Evolutionary conservation across 2,113 vertebrate genomes (phyloP), one percentile per base, ranked within the genome.

Genomic region (Scortum barcoo): DNA sequence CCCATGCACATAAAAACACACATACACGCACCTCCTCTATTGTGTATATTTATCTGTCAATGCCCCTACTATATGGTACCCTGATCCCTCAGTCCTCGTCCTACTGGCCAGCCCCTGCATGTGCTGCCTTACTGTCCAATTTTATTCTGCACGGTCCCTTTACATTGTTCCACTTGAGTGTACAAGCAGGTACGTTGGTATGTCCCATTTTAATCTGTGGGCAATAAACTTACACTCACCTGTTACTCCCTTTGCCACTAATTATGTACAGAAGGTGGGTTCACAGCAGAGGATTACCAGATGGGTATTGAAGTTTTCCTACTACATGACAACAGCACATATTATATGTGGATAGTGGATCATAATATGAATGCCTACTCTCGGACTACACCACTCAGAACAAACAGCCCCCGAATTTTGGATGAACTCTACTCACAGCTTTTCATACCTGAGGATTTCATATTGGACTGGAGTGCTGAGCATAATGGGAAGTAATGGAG

Each of bases 11-110:
- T 53, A 69, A 48, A 85, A 40, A 70, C 77, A 69, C 77, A 72
- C 40, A 65, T 81, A 88, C 84, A 81, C n/a, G 73, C 88, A 91
- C 93, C 88, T 89, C 89, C 88, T 89, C 66, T 78, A 85, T 88
- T 91, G 84, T 94, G 92, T 93, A 94, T 93, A 93, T 94, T 94
- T 94, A 92, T 92, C 93, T 79, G 83, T 86, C 89, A 81, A 90
- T 90, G 81, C 77, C 73, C 84, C 89, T 83, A 86, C 78, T 83
- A 81, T 78, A 87, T 48, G 69, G 76, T 80, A 76, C 63, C 81
- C 84, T 60, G 26, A 42, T 38, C 60, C 85, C 68, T 14, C 62
- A 86, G 36, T 71, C 84, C 66, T 86, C 26, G 14, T 75, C 72
- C 85, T 75, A 69, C n/a, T 70, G 77, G 76, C 70, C 77, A 82